Conservation (phyloP, 2,888 invertebrate genomes). For the Protonemura montana region DNA sequence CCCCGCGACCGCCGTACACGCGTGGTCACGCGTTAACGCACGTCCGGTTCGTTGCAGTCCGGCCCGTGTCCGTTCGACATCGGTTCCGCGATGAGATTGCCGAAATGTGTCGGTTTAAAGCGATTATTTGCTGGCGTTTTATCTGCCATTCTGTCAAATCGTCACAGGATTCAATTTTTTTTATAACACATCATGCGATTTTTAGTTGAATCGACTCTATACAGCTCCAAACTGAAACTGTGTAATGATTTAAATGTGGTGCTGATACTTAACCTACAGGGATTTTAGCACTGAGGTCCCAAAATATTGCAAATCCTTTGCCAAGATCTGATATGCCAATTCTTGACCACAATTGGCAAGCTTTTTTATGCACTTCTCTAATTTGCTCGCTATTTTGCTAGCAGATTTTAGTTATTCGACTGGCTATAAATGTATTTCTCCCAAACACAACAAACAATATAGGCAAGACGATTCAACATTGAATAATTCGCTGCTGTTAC, state of each 20-base stretch:
- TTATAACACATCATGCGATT: no score
- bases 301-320: no score
- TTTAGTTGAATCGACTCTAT: no score
- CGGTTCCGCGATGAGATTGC: neutral
- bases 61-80: neutral
- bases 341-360: no score
- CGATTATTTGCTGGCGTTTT: neutral
- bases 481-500: neutral
- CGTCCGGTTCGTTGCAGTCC: neutral
- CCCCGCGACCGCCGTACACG: neutral
- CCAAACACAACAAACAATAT: neutral
- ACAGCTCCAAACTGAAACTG: no score
- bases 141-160: neutral
- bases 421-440: neutral
- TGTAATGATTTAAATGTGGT: no score
- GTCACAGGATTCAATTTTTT: neutral
- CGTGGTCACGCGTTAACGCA: neutral
- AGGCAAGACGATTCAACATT: neutral
- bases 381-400: no score
- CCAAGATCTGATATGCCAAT: no score
- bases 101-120: neutral
- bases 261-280: no score
- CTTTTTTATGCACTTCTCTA: no score
- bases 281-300: no score
- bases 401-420: neutral